These are phyloP conservation scores for Trissoscelio sp. DNA, from an alignment of 2,888 invertebrate genomes.

Conservation along the genomic window DNA sequence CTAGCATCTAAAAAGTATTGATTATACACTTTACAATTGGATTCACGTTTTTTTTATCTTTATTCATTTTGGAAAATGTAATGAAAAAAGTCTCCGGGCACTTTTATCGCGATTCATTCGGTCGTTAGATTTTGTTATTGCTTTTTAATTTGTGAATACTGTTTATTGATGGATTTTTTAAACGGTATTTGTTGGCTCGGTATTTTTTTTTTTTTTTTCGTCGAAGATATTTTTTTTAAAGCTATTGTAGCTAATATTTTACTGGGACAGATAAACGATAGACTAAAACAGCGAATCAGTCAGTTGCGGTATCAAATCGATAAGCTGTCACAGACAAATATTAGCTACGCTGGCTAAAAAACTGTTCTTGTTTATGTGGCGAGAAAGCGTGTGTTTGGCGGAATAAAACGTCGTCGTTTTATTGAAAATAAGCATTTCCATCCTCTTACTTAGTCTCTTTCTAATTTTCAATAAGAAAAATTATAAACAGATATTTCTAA, in stretches of 20 bases:
- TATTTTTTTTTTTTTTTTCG: constrained; percentile 4
- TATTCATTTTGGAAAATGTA: not conserved
- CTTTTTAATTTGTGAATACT: constrained; percentile 23
- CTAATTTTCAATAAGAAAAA: no score
- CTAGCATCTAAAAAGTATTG: no score
- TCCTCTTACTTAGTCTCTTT: no score
- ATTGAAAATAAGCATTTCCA: not conserved
- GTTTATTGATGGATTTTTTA: constrained; percentile 29
- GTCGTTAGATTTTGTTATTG: constrained; percentile 33
- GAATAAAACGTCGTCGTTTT: not conserved
- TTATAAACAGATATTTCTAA: no score
- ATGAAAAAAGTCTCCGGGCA: not conserved
- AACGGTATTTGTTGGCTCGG: constrained; percentile 2
- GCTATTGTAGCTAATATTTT: constrained; percentile 43
- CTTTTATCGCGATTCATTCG: constrained; percentile 7
- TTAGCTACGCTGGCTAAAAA: constrained; percentile 19
- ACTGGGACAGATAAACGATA: constrained; percentile 28
- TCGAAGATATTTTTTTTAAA: constrained; percentile 14
- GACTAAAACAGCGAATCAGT: constrained; percentile 39
- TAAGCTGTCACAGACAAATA: constrained; percentile 55
- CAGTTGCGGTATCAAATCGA: constrained; percentile 49
- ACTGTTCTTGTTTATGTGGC: constrained; percentile 25
- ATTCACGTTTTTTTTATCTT: no score
- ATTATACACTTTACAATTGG: no score
- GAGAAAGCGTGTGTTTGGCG: constrained; percentile 14